These are phyloP conservation scores for Adela reaumurella DNA, from an alignment of 2,888 invertebrate genomes.

Conservation along the genomic window DNA sequence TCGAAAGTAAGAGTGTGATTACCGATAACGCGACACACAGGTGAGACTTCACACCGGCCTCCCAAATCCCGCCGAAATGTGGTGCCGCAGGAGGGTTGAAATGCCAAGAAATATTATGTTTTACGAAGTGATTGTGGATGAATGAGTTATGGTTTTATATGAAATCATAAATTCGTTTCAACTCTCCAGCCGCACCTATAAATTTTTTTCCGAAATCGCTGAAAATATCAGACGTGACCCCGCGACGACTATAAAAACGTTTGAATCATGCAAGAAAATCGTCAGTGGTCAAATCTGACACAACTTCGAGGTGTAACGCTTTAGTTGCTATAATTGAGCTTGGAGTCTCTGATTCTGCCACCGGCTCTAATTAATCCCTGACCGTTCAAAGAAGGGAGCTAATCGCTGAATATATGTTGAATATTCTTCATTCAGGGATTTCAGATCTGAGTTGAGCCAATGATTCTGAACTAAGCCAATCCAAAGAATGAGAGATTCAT, in stretches of 20 bases:
- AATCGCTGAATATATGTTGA: not conserved
- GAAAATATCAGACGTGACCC: slow-evolving; percentile 1
- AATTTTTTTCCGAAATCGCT: slow-evolving; percentile 9
- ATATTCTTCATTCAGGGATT: not conserved
- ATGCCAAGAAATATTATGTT: not conserved
- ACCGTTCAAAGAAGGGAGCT: not conserved
- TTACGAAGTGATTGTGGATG: not conserved
- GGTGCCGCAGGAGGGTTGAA: not conserved
- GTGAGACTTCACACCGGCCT: not conserved
- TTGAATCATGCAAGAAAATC: slow-evolving; percentile 13
- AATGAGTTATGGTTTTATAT: not conserved
- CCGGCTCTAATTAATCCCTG: not conserved
- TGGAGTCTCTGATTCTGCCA: not conserved
- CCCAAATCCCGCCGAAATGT: not conserved
- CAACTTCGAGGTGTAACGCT: slow-evolving; percentile 17
- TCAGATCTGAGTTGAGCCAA: not conserved
- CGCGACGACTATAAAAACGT: slow-evolving; percentile 13
- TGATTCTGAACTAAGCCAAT: not conserved
- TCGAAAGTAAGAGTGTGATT: not conserved
- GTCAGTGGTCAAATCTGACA: slow-evolving; percentile 13
- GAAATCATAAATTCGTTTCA: not conserved
- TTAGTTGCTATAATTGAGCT: slow-evolving; percentile 11
- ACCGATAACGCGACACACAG: not conserved
- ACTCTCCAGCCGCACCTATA: slow-evolving; percentile 5
- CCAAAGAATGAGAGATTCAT: not conserved